Base-by-base conservation (phyloP, 2,888 invertebrate species). In the Diachrysia chrysitis region DNA sequence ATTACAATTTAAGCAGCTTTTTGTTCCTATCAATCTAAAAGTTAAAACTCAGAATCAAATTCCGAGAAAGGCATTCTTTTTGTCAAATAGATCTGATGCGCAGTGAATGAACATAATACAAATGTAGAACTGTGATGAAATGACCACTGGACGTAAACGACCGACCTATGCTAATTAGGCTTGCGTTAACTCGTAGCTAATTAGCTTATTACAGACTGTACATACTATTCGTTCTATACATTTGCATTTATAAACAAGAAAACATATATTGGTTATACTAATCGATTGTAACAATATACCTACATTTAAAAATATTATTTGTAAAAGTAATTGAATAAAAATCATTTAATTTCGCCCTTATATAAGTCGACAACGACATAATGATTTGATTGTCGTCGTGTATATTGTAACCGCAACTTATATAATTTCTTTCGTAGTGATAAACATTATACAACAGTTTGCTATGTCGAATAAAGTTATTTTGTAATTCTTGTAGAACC, bases 121-220 rank as follows among this genome's bases (percentile, higher is more conserved):
- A 74, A 74, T 55, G 65, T 66, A 66, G 73, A 76, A 69, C 72
- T 69, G 58, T 79, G 73, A 80, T 71, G 79, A 81, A 80, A 79
- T 61, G 67, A 71, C 77, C 64, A 74, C 63, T 69, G 19, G 63
- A 63, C 63, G 85, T 74, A 73, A 83, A 83, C 74, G 83, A 79
- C 79, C 83, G 85, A 83, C 85, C 87, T 85, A 84, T 85, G 84
- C 71, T 77, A 85, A 85, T 82, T 53, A 64, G 42, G 66, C 66
- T 76, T 69, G 69, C 67, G 72, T 76, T 73, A 74, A 66, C 69
- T 69, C 67, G 60, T 66, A 74, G 76, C 73, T 63, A 78, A 78
- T 79, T 73, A 66, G 57, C 56, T 61, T 67, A 65, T 65, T 60
- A 70, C 64, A 53, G n/a, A n/a, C n/a, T n/a, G 51, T 37, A 42